phyloP scores from a whole-genome alignment of 2,797 vertebrate species.

The Ispidina lecontei region DNA sequence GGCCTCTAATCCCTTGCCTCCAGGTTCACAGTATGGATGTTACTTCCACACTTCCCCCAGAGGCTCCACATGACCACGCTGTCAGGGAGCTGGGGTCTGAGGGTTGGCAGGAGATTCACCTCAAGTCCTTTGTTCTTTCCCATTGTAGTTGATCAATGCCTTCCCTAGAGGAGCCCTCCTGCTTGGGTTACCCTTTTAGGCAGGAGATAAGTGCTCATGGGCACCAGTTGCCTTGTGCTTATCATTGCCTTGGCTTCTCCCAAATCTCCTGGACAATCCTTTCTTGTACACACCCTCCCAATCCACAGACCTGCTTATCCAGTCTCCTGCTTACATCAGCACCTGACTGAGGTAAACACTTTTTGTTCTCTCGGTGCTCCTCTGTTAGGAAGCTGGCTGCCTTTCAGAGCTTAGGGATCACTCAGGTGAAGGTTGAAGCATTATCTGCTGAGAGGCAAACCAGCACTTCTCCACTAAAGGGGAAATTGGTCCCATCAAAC shows the following conservation, averaged over 20 bases:
- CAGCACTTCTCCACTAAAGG: background rate
- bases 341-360: background rate
- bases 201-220: background rate
- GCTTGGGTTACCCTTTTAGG: background rate
- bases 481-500: background rate
- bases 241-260: background rate
- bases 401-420: background rate
- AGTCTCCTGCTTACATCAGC: constrained; percentile 15
- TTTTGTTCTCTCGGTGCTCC: background rate
- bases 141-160: background rate
- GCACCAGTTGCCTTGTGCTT: background rate
- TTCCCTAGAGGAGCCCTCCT: background rate
- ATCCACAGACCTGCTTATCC: constrained; percentile 32
- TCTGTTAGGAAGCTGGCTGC: background rate
- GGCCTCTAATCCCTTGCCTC: background rate
- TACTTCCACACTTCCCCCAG: background rate
- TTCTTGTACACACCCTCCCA: background rate
- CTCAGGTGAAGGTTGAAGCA: background rate
- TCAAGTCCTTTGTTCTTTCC: background rate
- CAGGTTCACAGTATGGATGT: background rate
- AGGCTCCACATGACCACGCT: background rate
- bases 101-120: background rate
- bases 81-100: background rate
- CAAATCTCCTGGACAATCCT: background rate
- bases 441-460: background rate